Evolutionary conservation across 2,797 vertebrate genomes (phyloP).

Genomic region (Scleropages formosus): DNA sequence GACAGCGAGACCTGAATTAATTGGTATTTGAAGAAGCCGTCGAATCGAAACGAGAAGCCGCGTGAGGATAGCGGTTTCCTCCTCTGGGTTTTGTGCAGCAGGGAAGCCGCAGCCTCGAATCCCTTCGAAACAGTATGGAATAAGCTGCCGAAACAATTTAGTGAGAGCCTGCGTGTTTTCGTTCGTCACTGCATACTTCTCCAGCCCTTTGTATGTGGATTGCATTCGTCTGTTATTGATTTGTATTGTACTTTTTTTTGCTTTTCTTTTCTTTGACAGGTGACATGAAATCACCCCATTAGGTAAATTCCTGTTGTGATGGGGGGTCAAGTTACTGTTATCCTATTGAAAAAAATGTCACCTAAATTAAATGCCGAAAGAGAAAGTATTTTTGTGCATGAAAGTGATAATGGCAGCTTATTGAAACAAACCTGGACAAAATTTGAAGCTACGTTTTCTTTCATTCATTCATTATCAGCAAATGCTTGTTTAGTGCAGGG

Average conservation of each 20-base stretch:
- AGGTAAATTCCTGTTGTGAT: too few species aligned
- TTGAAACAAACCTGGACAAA: too few species aligned
- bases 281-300: too few species aligned
- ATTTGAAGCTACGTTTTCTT: too few species aligned
- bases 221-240: not conserved
- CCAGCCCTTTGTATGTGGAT: not conserved
- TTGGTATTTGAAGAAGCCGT: conserved; percentile 10
- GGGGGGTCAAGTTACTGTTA: too few species aligned
- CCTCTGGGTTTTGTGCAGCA: not conserved
- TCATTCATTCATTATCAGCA: too few species aligned
- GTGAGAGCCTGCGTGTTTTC: not conserved
- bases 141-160: not conserved
- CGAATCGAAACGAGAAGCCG: not conserved
- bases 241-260: not conserved
- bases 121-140: not conserved
- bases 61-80: conserved; percentile 1
- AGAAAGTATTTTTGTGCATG: too few species aligned
- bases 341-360: too few species aligned
- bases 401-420: too few species aligned
- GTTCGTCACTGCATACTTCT: not conserved
- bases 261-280: too few species aligned
- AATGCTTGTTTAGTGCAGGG: too few species aligned
- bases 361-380: too few species aligned
- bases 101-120: not conserved
- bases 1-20: conserved; percentile 30